Evolutionary conservation across 1,140 invertebrate species (phyloP).

Genomic region (Leptinotarsa undecemlineata): DNA sequence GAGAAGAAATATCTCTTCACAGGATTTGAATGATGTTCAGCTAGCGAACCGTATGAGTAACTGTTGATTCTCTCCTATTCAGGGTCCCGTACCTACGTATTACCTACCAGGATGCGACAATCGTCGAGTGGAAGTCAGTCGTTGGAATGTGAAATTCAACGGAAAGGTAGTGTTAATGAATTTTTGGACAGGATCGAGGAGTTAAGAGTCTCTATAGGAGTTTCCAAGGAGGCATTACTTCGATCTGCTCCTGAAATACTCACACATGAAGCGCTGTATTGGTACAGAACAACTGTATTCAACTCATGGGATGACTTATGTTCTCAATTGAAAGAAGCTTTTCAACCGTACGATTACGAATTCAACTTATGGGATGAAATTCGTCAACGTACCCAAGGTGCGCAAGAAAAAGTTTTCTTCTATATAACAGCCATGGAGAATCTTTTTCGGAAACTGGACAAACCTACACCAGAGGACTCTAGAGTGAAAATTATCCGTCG

Average conservation of each 20-base stretch:
- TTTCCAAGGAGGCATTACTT: neutral
- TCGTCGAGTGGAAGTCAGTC: neutral
- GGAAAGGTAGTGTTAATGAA: neutral
- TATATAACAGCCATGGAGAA: neutral
- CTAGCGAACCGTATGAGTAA: neutral
- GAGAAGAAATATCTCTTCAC: neutral
- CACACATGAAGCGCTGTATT: neutral
- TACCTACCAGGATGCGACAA: neutral
- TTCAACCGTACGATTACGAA: neutral
- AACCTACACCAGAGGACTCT: neutral
- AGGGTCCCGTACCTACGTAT: too few species aligned
- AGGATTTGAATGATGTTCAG: neutral
- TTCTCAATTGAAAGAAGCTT: neutral
- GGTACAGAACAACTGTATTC: neutral
- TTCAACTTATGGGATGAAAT: too few species aligned
- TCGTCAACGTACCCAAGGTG: constrained; percentile 1
- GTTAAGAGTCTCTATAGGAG: neutral
- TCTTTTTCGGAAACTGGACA: neutral
- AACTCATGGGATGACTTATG: neutral
- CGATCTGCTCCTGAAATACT: neutral
- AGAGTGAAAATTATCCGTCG: too few species aligned
- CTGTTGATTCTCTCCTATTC: neutral
- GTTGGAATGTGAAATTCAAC: neutral
- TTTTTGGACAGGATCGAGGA: neutral
- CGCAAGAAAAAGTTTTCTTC: neutral